Percentiles rank a stretch among this genome's conserved stretches.
Evolutionary conservation across 2,888 invertebrate species (phyloP).

Genomic region (Zaprionus lineosus): DNA sequence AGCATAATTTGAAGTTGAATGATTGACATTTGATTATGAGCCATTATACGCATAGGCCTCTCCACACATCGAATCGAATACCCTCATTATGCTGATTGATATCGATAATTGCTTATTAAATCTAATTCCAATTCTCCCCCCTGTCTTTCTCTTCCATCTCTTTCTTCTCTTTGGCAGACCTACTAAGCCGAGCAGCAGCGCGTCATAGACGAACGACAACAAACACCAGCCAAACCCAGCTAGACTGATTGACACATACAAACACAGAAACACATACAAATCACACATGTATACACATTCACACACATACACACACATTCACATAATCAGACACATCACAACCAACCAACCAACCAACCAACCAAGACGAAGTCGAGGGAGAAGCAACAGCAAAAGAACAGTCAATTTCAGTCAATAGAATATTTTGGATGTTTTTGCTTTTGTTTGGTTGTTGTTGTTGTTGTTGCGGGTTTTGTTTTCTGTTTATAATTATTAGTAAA

Average conservation of each 20-base stretch:
- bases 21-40: no score
- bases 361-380: no score
- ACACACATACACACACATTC: no score
- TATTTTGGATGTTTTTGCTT: conserved; percentile 29
- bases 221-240: conserved; percentile 55
- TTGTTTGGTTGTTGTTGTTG: conserved; percentile 33
- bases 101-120: conserved; percentile 35
- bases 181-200: conserved; percentile 52
- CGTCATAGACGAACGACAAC: conserved; percentile 48
- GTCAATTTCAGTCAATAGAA: conserved; percentile 43
- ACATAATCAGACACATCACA: conserved; percentile 15
- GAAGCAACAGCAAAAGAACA: no score
- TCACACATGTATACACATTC: no score
- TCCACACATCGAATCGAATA: conserved; percentile 8
- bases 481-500: conserved; percentile 73
- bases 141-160: conserved; percentile 9
- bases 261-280: conserved; percentile 6
- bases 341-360: no score
- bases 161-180: conserved; percentile 46
- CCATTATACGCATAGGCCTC: neutral
- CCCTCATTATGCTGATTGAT: conserved; percentile 15
- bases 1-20: no score
- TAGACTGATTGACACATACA: conserved; percentile 71
- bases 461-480: conserved; percentile 54
- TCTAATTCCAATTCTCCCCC: conserved; percentile 11